Conservation (phyloP, 2,113 vertebrate species). For the Panurus biarmicus region DNA sequence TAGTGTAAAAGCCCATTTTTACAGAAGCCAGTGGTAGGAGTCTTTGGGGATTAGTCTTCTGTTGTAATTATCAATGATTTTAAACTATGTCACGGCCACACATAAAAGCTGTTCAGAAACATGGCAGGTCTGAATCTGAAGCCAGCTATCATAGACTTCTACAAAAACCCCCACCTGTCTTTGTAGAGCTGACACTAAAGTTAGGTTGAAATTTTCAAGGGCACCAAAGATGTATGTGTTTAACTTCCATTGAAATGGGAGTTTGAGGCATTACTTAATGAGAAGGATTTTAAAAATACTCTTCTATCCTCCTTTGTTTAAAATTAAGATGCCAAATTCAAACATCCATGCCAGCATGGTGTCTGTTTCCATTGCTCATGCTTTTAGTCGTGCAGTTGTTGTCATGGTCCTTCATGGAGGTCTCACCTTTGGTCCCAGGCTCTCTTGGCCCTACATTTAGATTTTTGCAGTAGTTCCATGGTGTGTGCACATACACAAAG, state of each 20-base stretch:
- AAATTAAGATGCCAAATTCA: slow-evolving; percentile 3
- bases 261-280: not conserved
- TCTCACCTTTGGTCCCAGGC: slow-evolving; percentile 42
- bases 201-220: not conserved
- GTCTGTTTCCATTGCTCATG: slow-evolving; percentile 12
- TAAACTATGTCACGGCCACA: not conserved
- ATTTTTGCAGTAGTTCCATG: not conserved
- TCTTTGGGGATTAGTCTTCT: not conserved
- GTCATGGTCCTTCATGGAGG: slow-evolving; percentile 44
- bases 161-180: not conserved
- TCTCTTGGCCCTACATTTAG: not conserved
- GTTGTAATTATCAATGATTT: not conserved
- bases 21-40: not conserved
- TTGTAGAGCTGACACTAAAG: not conserved
- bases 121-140: not conserved
- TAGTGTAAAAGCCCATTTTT: not conserved
- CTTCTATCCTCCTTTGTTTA: not conserved
- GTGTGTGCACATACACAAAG: slow-evolving; percentile 1
- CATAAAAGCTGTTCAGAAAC: not conserved
- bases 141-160: not conserved
- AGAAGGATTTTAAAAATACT: not conserved
- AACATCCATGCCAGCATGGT: not conserved
- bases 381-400: not conserved
- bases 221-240: not conserved
- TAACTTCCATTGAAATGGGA: not conserved